Conservation (phyloP, 2,888 invertebrate species). For the Harmothoe impar region DNA sequence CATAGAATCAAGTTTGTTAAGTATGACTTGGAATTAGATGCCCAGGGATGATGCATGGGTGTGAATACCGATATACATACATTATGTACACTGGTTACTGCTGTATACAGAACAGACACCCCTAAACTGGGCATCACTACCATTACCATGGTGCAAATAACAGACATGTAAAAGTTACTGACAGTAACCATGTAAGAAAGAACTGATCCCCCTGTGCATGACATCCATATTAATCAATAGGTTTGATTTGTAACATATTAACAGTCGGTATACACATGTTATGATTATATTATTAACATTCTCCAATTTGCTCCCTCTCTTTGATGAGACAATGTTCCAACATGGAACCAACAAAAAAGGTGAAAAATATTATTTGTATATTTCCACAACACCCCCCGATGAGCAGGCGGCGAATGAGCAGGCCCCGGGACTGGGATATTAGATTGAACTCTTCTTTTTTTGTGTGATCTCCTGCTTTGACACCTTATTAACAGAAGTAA, state of each 20-base stretch:
- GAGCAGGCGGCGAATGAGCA: background rate
- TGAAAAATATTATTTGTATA: background rate
- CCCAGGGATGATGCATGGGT: background rate
- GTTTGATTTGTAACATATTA: constrained; percentile 22
- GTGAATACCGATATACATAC: background rate
- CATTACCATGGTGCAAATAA: background rate
- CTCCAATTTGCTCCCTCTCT: background rate
- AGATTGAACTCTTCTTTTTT: no score
- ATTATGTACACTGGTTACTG: constrained; percentile 46
- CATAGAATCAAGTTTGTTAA: constrained; percentile 17
- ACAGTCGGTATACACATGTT: background rate
- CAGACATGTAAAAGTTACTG: constrained; percentile 31
- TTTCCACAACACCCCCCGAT: background rate
- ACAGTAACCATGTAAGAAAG: constrained; percentile 25
- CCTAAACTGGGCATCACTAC: background rate
- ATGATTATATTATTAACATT: constrained; percentile 38
- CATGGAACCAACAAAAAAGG: constrained; percentile 39
- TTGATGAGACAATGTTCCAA: constrained; percentile 56
- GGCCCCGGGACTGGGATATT: no score
- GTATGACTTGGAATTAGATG: background rate
- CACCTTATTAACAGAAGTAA: no score
- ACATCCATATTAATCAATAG: constrained; percentile 16
- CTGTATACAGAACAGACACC: background rate
- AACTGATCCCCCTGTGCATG: background rate
- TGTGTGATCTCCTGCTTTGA: no score